Percentiles rank a stretch among this genome's conserved stretches.
Evolutionary conservation across 2,113 vertebrate species (phyloP).

Genomic region (Laterallus jamaicensis): DNA sequence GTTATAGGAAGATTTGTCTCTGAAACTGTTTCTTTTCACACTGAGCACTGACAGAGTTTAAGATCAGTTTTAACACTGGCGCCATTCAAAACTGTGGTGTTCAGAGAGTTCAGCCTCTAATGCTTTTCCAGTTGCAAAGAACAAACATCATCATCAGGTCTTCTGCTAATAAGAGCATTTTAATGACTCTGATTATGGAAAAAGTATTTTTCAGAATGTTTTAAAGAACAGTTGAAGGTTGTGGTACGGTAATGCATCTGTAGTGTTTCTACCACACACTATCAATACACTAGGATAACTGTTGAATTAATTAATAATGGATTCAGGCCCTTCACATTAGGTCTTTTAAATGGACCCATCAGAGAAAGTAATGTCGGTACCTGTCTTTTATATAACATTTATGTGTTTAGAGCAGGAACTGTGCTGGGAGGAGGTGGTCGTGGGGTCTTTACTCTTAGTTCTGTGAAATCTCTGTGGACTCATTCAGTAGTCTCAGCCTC

Average conservation of each 20-base stretch:
- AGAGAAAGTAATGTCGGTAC: neutral
- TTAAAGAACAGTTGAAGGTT: slow-evolving; percentile 1
- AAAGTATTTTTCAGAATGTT: neutral
- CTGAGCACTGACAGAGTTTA: neutral
- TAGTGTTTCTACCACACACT: neutral
- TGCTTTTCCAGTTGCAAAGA: neutral
- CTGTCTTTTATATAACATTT: neutral
- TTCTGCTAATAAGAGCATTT: neutral
- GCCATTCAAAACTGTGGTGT: neutral
- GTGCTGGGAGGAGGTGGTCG: neutral
- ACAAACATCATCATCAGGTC: neutral
- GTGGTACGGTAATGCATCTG: neutral
- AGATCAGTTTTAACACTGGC: neutral
- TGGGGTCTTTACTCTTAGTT: neutral
- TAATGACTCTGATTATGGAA: slow-evolving; percentile 2
- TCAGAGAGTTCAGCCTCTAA: neutral
- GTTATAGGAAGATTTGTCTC: neutral
- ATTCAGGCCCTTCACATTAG: neutral
- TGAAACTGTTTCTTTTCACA: neutral
- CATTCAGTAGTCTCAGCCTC: neutral
- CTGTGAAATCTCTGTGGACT: neutral
- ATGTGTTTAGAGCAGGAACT: neutral
- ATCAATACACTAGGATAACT: neutral
- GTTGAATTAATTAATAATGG: slow-evolving; percentile 6
- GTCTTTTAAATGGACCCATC: neutral